A percentile compares a stretch with the other conserved stretches of the same genome.
phyloP scores from a whole-genome alignment of 1,140 invertebrate species.

The Colletes latitarsis region DNA sequence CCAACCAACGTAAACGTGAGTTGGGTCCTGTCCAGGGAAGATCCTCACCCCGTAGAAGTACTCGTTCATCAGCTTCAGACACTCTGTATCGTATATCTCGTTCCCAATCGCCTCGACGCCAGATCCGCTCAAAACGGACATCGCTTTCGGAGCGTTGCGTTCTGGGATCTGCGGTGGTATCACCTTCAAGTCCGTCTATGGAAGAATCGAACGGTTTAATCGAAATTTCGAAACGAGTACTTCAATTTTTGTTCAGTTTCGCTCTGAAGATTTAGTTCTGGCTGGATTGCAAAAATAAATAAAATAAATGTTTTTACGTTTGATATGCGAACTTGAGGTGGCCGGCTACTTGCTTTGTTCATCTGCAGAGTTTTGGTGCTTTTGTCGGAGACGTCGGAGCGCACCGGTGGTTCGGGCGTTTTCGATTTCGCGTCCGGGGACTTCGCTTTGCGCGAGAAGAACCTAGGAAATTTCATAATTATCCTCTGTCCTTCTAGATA shows the following conservation, averaged over 20 bases:
- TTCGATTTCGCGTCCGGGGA: slow-evolving; percentile 84
- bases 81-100: slow-evolving; percentile 92
- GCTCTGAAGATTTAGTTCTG: no score
- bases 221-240: background rate
- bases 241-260: no score
- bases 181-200: slow-evolving; percentile 85
- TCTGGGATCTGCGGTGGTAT: slow-evolving; percentile 86
- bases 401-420: slow-evolving; percentile 85
- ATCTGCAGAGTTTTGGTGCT: slow-evolving; percentile 49
- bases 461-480: slow-evolving; percentile 81
- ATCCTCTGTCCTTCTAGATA: no score
- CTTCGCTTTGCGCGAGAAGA: slow-evolving; percentile 90
- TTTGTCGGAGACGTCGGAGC: slow-evolving; percentile 81
- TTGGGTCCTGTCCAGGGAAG: slow-evolving; percentile 98
- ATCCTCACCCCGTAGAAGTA: slow-evolving; percentile 97
- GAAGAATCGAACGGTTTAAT: background rate
- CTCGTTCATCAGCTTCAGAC: slow-evolving; percentile 96
- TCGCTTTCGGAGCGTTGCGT: slow-evolving; percentile 85
- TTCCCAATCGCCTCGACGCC: slow-evolving; percentile 89
- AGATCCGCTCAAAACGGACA: slow-evolving; percentile 86
- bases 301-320: slow-evolving; percentile 71
- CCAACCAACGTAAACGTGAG: slow-evolving; percentile 99
- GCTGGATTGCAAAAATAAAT: background rate
- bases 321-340: slow-evolving; percentile 78
- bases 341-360: slow-evolving; percentile 59